Evolutionary conservation across 2,113 vertebrate genomes (phyloP).

Genomic region (Cariama cristata): DNA sequence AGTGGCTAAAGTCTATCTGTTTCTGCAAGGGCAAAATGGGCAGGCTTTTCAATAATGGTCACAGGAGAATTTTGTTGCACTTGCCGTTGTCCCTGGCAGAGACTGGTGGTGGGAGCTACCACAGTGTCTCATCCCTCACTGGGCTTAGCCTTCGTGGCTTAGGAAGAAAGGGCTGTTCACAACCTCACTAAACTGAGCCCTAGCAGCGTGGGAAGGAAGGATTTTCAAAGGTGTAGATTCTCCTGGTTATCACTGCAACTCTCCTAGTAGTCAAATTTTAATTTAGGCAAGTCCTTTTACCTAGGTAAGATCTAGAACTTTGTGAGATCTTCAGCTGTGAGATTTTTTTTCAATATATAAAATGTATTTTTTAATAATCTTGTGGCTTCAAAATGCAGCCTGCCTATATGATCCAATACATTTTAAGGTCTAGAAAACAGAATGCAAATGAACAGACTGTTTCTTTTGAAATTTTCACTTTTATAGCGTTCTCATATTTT

Average conservation of each 20-base stretch:
- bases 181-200: not conserved
- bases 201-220: not conserved
- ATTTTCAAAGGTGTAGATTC: not conserved
- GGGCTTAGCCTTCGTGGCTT: not conserved
- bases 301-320: not conserved
- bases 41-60: fast-evolving
- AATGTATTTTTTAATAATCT: not conserved
- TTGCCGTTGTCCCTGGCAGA: not conserved
- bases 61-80: not conserved
- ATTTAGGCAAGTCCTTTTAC: not conserved
- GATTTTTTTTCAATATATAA: not conserved
- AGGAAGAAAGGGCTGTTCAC: not conserved
- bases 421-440: not conserved
- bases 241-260: not conserved
- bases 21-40: not conserved
- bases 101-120: not conserved
- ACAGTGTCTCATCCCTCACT: not conserved
- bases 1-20: not conserved
- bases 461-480: not conserved
- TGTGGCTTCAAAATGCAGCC: not conserved
- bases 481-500: not conserved
- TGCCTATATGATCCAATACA: not conserved
- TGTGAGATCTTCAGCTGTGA: not conserved
- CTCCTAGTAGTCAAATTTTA: not conserved
- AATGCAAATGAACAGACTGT: not conserved